phyloP scores from a whole-genome alignment of 2,888 invertebrate genomes.

The Rhingia rostrata region DNA sequence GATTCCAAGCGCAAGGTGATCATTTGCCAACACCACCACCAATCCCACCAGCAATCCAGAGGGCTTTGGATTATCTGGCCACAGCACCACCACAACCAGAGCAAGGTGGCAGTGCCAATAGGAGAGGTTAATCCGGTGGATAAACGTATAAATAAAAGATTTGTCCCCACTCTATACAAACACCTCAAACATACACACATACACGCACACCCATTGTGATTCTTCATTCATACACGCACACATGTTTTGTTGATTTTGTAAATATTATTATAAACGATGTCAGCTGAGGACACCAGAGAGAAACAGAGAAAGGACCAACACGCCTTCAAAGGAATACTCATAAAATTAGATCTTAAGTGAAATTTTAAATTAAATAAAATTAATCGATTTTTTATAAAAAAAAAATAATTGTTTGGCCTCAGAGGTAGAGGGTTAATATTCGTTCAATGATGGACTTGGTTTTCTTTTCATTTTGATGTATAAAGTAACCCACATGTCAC shows the following conservation, averaged over 20 bases:
- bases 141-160: conserved; percentile 23
- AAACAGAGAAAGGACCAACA: background rate
- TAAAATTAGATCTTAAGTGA: conserved; percentile 62
- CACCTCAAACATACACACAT: conserved; percentile 1
- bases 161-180: conserved; percentile 8
- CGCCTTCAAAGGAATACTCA: conserved; percentile 62
- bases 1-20: conserved; percentile 85
- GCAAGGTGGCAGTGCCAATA: conserved; percentile 73
- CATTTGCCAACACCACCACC: conserved; percentile 85
- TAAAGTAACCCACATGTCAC: no score
- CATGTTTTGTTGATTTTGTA: conserved; percentile 66
- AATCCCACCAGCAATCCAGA: conserved; percentile 87
- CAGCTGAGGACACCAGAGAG: conserved; percentile 50
- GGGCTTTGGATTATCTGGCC: conserved; percentile 87
- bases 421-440: no score
- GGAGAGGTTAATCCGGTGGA: conserved; percentile 77
- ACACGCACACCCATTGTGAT: conserved; percentile 36
- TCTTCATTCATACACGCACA: conserved; percentile 52
- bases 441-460: background rate
- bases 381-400: conserved; percentile 61
- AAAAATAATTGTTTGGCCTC: background rate
- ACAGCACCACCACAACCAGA: conserved; percentile 84
- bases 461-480: background rate
- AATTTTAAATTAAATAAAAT: conserved; percentile 41
- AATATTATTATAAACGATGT: conserved; percentile 61